phyloP scores from a whole-genome alignment of 2,113 vertebrate species.

The Trematomus loennbergii region DNA sequence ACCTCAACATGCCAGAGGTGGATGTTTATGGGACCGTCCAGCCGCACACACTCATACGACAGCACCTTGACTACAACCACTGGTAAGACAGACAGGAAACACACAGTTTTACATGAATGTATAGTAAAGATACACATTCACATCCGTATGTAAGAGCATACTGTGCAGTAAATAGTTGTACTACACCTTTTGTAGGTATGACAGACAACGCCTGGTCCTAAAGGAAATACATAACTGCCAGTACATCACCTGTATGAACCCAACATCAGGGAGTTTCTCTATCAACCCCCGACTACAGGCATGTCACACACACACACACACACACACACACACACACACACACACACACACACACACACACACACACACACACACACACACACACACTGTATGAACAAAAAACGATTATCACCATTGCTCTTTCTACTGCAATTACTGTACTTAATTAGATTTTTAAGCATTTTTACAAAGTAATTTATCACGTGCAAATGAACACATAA shows the following conservation, averaged over 20 bases:
- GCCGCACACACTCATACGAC: slow-evolving; percentile 85
- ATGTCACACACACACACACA: background rate
- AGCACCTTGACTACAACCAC: slow-evolving; percentile 85
- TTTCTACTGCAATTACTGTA: background rate
- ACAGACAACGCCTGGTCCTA: slow-evolving; percentile 91
- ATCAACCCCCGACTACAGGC: slow-evolving; percentile 91
- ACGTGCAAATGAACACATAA: background rate
- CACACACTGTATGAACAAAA: background rate
- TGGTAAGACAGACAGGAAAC: slow-evolving; percentile 66
- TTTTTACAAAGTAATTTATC: background rate
- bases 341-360: background rate
- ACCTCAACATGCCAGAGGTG: slow-evolving; percentile 87
- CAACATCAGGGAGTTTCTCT: slow-evolving; percentile 93
- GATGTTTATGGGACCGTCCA: slow-evolving; percentile 85
- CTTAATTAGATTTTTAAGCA: slow-evolving; percentile 5
- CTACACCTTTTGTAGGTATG: slow-evolving; percentile 89
- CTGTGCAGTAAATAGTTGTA: background rate
- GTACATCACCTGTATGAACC: slow-evolving; percentile 93
- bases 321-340: background rate
- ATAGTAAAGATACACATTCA: background rate
- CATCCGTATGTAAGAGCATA: background rate
- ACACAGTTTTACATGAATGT: background rate
- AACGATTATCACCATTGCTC: background rate
- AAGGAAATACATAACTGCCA: slow-evolving; percentile 96
- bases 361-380: background rate